Conservation (phyloP, 1,140 invertebrate species). For the Amyelois transitella region DNA sequence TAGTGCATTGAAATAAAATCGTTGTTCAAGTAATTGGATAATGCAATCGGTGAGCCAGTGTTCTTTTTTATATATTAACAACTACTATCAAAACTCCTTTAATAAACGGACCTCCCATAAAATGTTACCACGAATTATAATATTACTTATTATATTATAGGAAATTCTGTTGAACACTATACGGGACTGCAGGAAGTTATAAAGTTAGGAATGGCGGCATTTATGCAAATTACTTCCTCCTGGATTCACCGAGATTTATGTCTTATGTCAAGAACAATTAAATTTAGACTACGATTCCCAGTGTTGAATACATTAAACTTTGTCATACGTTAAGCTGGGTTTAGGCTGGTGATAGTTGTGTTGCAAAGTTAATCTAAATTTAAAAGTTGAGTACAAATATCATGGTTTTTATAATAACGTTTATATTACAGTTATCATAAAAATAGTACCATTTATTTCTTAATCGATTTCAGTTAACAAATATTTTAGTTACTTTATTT, state of each 20-base stretch:
- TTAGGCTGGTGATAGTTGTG: neutral
- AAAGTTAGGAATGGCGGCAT: slow-evolving; percentile 40
- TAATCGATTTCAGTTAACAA: no score
- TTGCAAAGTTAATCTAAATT: neutral
- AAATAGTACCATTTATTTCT: no score
- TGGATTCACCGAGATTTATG: slow-evolving; percentile 63
- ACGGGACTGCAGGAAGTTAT: slow-evolving; percentile 36
- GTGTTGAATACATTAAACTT: slow-evolving; percentile 52
- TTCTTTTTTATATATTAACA: no score
- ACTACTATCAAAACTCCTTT: no score
- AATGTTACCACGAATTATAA: neutral
- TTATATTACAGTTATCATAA: no score
- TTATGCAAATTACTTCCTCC: slow-evolving; percentile 67
- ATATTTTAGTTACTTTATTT: no score
- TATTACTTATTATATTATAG: neutral
- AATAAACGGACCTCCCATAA: no score
- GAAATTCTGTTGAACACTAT: neutral
- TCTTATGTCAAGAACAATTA: slow-evolving; percentile 60
- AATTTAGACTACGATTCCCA: slow-evolving; percentile 48
- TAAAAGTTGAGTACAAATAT: neutral
- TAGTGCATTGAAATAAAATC: no score
- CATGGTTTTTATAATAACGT: no score
- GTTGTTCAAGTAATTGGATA: no score
- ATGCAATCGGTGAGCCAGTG: no score
- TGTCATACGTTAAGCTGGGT: slow-evolving; percentile 23